Evolutionary conservation across 2,888 invertebrate genomes (phyloP).

Genomic region (Cosmorhoe ocellata): DNA sequence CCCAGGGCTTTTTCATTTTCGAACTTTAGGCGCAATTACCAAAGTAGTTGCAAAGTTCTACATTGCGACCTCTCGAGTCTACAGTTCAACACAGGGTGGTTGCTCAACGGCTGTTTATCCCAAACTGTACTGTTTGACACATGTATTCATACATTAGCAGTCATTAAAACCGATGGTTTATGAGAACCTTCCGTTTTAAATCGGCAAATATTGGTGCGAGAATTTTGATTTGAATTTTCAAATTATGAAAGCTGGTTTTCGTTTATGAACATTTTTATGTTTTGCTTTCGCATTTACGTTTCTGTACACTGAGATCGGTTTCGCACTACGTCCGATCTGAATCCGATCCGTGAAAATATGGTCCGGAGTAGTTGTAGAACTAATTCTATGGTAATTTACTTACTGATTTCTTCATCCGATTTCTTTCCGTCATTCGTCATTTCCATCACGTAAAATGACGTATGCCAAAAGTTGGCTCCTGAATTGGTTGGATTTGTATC

Average conservation of each 20-base stretch:
- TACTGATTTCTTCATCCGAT: no score
- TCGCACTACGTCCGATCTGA: no score
- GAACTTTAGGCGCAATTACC: slow-evolving; percentile 72
- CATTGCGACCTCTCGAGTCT: slow-evolving; percentile 48
- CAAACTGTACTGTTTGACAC: background rate
- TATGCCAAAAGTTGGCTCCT: no score
- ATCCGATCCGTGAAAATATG: no score
- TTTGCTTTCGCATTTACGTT: slow-evolving; percentile 19
- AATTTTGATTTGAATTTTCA: slow-evolving; percentile 53
- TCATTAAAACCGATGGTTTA: background rate
- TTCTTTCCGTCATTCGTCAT: no score
- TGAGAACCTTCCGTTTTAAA: background rate
- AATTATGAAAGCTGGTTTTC: slow-evolving; percentile 47
- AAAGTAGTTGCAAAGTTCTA: slow-evolving; percentile 67
- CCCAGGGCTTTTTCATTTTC: slow-evolving; percentile 56
- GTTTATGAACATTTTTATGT: slow-evolving; percentile 29
- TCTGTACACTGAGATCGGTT: background rate
- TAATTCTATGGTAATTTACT: no score
- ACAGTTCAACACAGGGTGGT: background rate
- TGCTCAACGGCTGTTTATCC: background rate
- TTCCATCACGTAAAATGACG: no score
- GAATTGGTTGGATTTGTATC: no score
- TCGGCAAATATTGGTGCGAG: background rate
- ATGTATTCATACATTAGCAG: no score
- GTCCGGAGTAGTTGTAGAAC: no score